Evolutionary conservation across 2,797 vertebrate genomes (phyloP), one percentile per base, ranked within the genome.

Genomic region (Muscicapa striata): DNA sequence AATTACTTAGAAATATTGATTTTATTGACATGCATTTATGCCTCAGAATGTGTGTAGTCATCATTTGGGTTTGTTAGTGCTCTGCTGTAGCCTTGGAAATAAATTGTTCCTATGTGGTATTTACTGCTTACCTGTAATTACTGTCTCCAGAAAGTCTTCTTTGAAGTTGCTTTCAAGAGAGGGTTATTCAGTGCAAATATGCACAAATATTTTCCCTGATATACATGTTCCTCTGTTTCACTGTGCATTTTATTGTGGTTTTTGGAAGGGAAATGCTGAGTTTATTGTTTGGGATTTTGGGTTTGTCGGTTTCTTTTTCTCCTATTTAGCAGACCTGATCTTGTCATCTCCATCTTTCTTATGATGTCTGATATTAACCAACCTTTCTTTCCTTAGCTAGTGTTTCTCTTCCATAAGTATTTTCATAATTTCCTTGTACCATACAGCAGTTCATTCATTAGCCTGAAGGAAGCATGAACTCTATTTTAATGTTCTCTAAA

Each of bases 371-470:
- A 49, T 87, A 17, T 4, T 74, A 70, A 64, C 72, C 77, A 88
- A 48, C 19, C 41, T 83, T 81, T 85, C 76, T 87, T 89, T 85
- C 73, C 22, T 90, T 79, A 70, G 22, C 70, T 91, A 64, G 10
- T 75, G 58, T 95, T 89, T 69, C 38, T 82, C 15, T 59, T 9
- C 54, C 6, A 16, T 68, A 40, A 76, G 22, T 67, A 45, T 38
- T 89, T 87, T 34, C 10, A 6, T 79, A 5, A 69, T 55, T 88
- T 22, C 11, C 13, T 86, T 89, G 30, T 13, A 26, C 29, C 12
- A 3, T 27, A 10, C 16, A 58, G 11, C 12, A n/a, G 34, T 78
- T 78, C 7, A 43, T 62, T 84, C 51, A 63, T 85, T 73, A 77
- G 12, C 57, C 72, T 52, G 51, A 43, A 76, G 48, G 41, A 80